phyloP scores from a whole-genome alignment of 92 coral and sea anemone species.

The Scolanthus callimorphus region DNA sequence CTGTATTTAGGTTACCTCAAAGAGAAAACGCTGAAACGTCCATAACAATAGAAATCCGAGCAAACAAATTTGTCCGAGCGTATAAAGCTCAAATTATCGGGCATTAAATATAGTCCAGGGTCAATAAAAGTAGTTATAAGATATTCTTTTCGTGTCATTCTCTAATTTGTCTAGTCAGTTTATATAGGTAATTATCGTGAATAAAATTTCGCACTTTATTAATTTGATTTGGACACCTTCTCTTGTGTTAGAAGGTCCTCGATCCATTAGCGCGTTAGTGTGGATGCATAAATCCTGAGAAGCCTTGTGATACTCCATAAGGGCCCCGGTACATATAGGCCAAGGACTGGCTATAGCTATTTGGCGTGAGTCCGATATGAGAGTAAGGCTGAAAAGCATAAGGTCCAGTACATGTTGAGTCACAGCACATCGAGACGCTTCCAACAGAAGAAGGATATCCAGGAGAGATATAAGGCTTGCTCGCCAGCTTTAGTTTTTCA shows the following conservation, averaged over 20 bases:
- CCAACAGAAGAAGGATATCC: slow-evolving; percentile 64
- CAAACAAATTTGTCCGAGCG: too few relatives aligned
- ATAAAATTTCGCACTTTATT: background rate
- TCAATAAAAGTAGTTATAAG: too few relatives aligned
- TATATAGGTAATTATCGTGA: too few relatives aligned
- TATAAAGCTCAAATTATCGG: too few relatives aligned
- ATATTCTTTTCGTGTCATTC: too few relatives aligned
- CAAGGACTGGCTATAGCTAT: slow-evolving; percentile 54
- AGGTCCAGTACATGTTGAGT: slow-evolving; percentile 62
- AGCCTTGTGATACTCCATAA: slow-evolving; percentile 64
- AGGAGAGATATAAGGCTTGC: slow-evolving; percentile 81
- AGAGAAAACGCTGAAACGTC: background rate
- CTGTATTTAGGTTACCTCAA: background rate
- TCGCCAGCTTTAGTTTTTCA: slow-evolving; percentile 94
- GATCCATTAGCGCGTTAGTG: slow-evolving; percentile 8
- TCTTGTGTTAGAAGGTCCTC: background rate
- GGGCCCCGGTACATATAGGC: slow-evolving; percentile 62
- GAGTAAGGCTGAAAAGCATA: slow-evolving; percentile 67
- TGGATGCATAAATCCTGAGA: slow-evolving; percentile 66
- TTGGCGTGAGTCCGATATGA: slow-evolving; percentile 41
- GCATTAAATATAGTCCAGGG: too few relatives aligned
- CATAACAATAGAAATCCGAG: too few relatives aligned
- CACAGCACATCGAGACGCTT: slow-evolving; percentile 67
- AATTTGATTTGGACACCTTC: background rate
- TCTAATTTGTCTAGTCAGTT: too few relatives aligned